Conservation (phyloP, 2,113 vertebrate species). For the Ondatra zibethicus region DNA sequence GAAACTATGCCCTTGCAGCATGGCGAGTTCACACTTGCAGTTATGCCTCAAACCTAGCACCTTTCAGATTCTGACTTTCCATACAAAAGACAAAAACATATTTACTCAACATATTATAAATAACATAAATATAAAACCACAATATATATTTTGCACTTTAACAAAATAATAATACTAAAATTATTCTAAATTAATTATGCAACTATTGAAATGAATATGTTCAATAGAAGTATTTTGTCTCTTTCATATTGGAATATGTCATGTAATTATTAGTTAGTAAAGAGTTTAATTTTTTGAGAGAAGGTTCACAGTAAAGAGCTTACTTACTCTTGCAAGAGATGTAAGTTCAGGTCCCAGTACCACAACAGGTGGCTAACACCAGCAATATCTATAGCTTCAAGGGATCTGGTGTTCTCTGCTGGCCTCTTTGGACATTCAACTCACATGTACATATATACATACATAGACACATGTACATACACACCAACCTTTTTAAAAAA, state of each 20-base stretch:
- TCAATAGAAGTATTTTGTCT: slow-evolving; percentile 9
- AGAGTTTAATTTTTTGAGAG: background rate
- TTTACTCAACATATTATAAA: background rate
- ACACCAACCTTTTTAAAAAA: background rate
- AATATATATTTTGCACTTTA: background rate
- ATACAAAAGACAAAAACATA: background rate
- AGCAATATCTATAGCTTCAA: no score
- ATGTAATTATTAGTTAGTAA: slow-evolving; percentile 9
- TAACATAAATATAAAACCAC: background rate
- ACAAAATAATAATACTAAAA: slow-evolving; percentile 19
- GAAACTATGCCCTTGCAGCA: background rate
- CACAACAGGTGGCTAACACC: no score
- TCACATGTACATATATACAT: background rate
- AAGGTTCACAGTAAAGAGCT: background rate
- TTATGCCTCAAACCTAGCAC: background rate
- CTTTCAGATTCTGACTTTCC: background rate
- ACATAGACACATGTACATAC: background rate
- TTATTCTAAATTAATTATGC: slow-evolving; percentile 22
- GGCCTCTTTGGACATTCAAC: background rate
- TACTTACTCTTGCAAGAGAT: background rate
- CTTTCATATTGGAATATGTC: background rate
- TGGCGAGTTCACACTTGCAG: background rate
- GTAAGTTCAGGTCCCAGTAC: background rate
- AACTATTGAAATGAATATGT: background rate
- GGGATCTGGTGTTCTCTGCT: background rate